Base-by-base conservation (phyloP, 1,140 invertebrate genomes). In the Halotydeus destructor region DNA sequence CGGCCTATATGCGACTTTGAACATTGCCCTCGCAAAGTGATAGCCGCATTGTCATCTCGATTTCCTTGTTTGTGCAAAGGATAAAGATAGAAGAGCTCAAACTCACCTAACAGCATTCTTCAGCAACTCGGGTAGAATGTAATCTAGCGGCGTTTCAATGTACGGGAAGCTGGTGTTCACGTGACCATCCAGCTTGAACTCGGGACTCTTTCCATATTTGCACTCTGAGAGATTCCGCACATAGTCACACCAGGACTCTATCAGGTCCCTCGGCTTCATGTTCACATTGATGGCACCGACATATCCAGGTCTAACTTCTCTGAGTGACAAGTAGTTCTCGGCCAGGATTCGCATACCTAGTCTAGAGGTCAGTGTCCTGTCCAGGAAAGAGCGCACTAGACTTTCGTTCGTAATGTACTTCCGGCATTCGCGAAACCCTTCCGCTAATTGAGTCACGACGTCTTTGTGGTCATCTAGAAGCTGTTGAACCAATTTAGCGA, bases 61-160 rank as follows among this genome's bases (percentile, higher is more conserved):
- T n/a, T n/a, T n/a, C n/a, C n/a, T n/a, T n/a, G n/a, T n/a, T 21
- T 25, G 18, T 48, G 2, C n/a, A 30, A 12, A 30, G n/a, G 21
- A 41, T 6, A 16, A 8, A n/a, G n/a, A n/a, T 25, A 46, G 19
- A 25, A 32, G n/a, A 3, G 25, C 12, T 21, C 14, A 16, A 21
- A n/a, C n/a, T n/a, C 39, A 47, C 41, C 64, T 57, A 38, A 68
- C 61, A 16, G 69, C 64, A 60, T 72, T 72, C 52, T 72, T 72
- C n/a, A 72, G 50, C 23, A 72, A 47, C 55, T 72, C 70, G 5
- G 65, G 65, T 11, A 72, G 49, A 28, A 72, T 71, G 49, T 72
- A 72, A 48, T 72, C 69, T 24, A 69, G 50, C 6, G 68, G 68
- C 23, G 58, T 59, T 49, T 64, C 58, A 41, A 65, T 69, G 49